Evolutionary conservation across 2,888 invertebrate genomes (phyloP).

Genomic region (Bombylius major): DNA sequence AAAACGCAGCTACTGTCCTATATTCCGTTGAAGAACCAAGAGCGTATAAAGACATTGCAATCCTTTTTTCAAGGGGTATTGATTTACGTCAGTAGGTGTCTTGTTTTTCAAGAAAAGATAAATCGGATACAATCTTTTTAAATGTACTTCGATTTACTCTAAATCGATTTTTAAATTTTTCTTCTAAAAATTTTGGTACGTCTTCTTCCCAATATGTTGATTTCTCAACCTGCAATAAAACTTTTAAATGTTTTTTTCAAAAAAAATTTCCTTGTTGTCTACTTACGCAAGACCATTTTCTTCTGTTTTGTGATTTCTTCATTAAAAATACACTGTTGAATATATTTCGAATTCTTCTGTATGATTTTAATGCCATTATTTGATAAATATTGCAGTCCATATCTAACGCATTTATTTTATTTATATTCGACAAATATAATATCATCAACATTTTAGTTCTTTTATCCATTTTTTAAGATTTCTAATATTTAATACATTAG

Average conservation of each 20-base stretch:
- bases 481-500: too few species aligned
- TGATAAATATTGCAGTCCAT: not conserved
- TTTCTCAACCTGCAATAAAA: not conserved
- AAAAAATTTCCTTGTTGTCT: not conserved
- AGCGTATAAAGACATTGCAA: not conserved
- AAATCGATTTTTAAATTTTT: not conserved
- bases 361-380: not conserved
- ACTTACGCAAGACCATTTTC: not conserved
- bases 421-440: not conserved
- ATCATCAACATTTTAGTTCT: not conserved
- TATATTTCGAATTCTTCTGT: not conserved
- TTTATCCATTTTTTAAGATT: too few species aligned
- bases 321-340: not conserved
- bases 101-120: not conserved
- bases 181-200: not conserved
- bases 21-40: not conserved
- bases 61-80: not conserved
- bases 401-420: not conserved
- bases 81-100: not conserved
- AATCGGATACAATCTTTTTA: not conserved
- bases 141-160: not conserved
- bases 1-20: not conserved
- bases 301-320: not conserved
- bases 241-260: not conserved
- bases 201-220: not conserved